phyloP scores from a whole-genome alignment of 2,888 invertebrate genomes.

The Epirrita christyi region DNA sequence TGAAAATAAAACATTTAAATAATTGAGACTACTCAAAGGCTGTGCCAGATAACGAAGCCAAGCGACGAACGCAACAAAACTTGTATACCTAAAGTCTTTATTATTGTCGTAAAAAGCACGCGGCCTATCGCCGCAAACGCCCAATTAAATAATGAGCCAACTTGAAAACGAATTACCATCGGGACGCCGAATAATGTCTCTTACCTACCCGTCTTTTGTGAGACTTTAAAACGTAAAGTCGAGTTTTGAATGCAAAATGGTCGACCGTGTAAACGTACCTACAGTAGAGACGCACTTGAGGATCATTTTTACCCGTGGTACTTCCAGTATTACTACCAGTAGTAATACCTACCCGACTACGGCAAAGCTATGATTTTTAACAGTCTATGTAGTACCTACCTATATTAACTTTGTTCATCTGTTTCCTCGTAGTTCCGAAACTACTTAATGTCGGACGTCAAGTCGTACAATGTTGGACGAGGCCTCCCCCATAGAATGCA shows the following conservation, averaged over 20 bases:
- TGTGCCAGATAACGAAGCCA: slow-evolving; percentile 55
- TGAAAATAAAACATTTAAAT: slow-evolving; percentile 30
- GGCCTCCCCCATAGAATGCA: too few relatives aligned
- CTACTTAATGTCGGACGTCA: too few relatives aligned
- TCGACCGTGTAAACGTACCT: too few relatives aligned
- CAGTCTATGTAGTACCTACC: too few relatives aligned
- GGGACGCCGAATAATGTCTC: slow-evolving; percentile 39
- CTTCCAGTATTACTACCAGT: too few relatives aligned
- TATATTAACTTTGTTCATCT: too few relatives aligned
- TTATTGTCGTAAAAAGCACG: slow-evolving; percentile 72
- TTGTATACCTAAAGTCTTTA: slow-evolving; percentile 53
- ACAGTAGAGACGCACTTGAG: too few relatives aligned
- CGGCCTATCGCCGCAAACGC: slow-evolving; percentile 64
- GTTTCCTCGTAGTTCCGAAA: too few relatives aligned
- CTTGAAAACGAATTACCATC: slow-evolving; percentile 72
- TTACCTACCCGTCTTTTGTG: slow-evolving; percentile 40
- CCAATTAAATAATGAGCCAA: slow-evolving; percentile 79
- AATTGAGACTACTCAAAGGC: slow-evolving; percentile 43
- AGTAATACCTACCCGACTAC: too few relatives aligned
- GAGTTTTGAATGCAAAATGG: not conserved
- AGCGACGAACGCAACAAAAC: slow-evolving; percentile 56
- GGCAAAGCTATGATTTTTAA: too few relatives aligned
- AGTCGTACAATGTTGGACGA: too few relatives aligned
- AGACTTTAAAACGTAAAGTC: slow-evolving; percentile 39
- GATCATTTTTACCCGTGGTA: too few relatives aligned